phyloP scores from a whole-genome alignment of 2,888 invertebrate species.

The Allophyes oxyacanthae region DNA sequence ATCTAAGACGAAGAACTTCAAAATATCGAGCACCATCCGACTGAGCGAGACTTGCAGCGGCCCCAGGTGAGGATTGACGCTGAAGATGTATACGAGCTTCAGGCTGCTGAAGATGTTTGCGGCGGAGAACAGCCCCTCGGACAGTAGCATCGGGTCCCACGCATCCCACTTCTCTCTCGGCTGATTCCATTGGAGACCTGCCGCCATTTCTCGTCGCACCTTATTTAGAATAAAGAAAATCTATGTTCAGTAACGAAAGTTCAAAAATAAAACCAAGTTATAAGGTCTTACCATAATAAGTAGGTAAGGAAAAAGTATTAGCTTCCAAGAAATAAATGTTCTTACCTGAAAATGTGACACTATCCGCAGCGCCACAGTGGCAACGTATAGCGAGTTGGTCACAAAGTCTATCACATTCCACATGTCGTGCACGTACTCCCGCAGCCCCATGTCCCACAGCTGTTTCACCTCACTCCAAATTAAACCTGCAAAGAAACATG shows the following conservation, averaged over 20 bases:
- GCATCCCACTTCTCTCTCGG: slow-evolving; percentile 98
- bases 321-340: too few relatives aligned
- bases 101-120: slow-evolving; percentile 98
- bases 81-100: slow-evolving; percentile 99
- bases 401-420: slow-evolving; percentile 99
- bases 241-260: too few relatives aligned
- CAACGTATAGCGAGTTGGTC: slow-evolving; percentile 99
- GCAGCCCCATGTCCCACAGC: slow-evolving; percentile 98
- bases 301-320: too few relatives aligned
- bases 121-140: slow-evolving; percentile 98
- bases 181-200: slow-evolving; percentile 90
- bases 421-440: slow-evolving; percentile 99
- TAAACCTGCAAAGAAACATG: slow-evolving; percentile 91
- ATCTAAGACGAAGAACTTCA: slow-evolving; percentile 98
- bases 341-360: slow-evolving; percentile 98
- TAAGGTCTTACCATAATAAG: too few relatives aligned
- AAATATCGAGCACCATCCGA: slow-evolving; percentile 97
- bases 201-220: slow-evolving; percentile 93
- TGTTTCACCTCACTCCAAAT: slow-evolving; percentile 99
- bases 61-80: slow-evolving; percentile 98
- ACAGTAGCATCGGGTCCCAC: slow-evolving; percentile 99
- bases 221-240: slow-evolving; percentile 62
- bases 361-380: slow-evolving; percentile 97
- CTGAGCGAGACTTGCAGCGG: slow-evolving; percentile 98
- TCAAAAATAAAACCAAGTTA: too few relatives aligned